Evolutionary conservation across 2,888 invertebrate genomes (phyloP).

Genomic region (Drosophila incognita): DNA sequence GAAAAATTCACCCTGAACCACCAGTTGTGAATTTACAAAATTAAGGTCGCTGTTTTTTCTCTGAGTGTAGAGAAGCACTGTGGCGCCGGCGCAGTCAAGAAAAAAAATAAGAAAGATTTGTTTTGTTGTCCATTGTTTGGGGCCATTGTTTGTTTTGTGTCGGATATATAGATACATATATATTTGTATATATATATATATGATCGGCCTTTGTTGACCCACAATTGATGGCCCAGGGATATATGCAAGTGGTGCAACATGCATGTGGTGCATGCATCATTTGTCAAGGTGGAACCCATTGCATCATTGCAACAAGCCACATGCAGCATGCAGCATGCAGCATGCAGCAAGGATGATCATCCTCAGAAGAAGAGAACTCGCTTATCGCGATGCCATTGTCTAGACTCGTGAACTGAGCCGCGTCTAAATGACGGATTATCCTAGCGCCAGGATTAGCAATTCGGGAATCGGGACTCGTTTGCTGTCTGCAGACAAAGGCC

Average conservation of each 20-base stretch:
- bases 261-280: conserved; percentile 35
- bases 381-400: conserved; percentile 72
- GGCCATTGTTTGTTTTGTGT: conserved; percentile 50
- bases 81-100: conserved; percentile 28
- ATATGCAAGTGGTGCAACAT: conserved; percentile 9
- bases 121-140: conserved; percentile 32
- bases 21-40: no score
- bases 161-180: conserved; percentile 8
- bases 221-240: conserved; percentile 51
- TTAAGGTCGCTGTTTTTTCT: not conserved
- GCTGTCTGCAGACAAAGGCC: conserved; percentile 56
- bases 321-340: conserved; percentile 39
- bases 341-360: conserved; percentile 28
- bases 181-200: not conserved
- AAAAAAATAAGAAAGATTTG: conserved; percentile 1
- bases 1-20: no score
- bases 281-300: conserved; percentile 43
- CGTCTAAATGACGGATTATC: conserved; percentile 78
- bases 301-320: conserved; percentile 39
- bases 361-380: conserved; percentile 39
- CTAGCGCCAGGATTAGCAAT: conserved; percentile 74
- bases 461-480: conserved; percentile 1
- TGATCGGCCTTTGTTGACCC: conserved; percentile 59
- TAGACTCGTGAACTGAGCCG: conserved; percentile 78
- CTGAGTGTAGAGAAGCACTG: not conserved